Percentiles rank a stretch among this genome's conserved stretches.
Evolutionary conservation across 2,888 invertebrate species (phyloP).

Genomic region (Mythimna albipuncta): DNA sequence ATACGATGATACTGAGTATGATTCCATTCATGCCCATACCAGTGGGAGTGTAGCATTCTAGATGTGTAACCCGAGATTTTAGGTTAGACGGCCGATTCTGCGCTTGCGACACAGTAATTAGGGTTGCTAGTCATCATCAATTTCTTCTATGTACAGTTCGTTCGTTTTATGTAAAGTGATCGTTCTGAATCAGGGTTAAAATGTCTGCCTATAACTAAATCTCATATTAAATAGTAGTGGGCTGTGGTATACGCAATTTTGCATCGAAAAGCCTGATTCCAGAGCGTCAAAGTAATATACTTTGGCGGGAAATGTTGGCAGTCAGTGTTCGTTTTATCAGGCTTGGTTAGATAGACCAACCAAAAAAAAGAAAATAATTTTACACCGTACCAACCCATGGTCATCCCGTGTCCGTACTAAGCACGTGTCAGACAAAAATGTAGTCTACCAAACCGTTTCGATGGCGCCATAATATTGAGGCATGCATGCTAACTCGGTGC

Average conservation of each 20-base stretch:
- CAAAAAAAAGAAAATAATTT: no score
- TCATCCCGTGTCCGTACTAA: no score
- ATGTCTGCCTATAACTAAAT: background rate
- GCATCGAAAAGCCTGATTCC: background rate
- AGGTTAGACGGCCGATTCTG: conserved; percentile 52
- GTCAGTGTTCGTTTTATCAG: no score
- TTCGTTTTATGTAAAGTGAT: background rate
- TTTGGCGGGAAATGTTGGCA: no score
- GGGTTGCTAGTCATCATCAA: conserved; percentile 27
- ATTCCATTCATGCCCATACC: conserved; percentile 41
- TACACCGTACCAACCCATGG: no score
- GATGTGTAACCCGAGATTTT: conserved; percentile 55
- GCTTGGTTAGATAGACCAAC: no score
- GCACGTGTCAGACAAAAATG: no score
- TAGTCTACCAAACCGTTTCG: no score
- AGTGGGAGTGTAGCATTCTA: conserved; percentile 45
- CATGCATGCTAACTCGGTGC: no score
- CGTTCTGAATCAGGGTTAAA: background rate
- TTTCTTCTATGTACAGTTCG: background rate
- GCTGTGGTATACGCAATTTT: background rate
- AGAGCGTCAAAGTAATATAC: background rate
- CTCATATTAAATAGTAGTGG: background rate
- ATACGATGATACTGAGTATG: conserved; percentile 15
- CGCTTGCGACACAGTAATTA: conserved; percentile 42
- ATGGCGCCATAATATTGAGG: no score